These are phyloP conservation scores for Leiothrix lutea DNA, from an alignment of 2,113 vertebrate species.

Conservation along the genomic window DNA sequence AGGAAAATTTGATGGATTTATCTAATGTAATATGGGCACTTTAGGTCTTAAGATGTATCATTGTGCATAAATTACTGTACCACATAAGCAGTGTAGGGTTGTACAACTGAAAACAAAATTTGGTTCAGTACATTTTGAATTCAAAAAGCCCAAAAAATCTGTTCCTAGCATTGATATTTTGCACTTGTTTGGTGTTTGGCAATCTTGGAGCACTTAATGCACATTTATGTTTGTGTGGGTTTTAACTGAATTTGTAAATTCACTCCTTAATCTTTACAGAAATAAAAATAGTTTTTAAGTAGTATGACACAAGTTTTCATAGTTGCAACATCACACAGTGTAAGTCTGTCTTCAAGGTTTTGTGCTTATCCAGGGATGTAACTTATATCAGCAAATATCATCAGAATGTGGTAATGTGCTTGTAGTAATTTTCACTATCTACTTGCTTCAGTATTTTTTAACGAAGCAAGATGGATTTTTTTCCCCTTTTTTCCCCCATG, in stretches of 20 bases:
- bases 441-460: not conserved
- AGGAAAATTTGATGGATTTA: conserved; percentile 12
- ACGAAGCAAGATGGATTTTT: not conserved
- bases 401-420: not conserved
- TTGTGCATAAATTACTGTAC: conserved; percentile 12
- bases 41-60: conserved; percentile 2
- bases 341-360: not conserved
- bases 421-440: not conserved
- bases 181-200: conserved; percentile 1
- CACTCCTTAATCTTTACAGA: not conserved
- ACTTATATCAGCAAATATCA: not conserved
- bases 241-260: conserved; percentile 23
- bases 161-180: not conserved
- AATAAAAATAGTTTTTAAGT: not conserved
- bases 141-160: not conserved
- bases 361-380: not conserved
- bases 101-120: not conserved
- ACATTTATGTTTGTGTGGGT: not conserved
- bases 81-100: not conserved
- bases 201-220: not conserved
- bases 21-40: not conserved
- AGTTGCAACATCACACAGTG: not conserved
- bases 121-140: not conserved
- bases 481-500: not conserved
- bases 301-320: not conserved